Base-by-base conservation (phyloP, 2,113 vertebrate genomes). In the Daphoenositta chrysoptera region DNA sequence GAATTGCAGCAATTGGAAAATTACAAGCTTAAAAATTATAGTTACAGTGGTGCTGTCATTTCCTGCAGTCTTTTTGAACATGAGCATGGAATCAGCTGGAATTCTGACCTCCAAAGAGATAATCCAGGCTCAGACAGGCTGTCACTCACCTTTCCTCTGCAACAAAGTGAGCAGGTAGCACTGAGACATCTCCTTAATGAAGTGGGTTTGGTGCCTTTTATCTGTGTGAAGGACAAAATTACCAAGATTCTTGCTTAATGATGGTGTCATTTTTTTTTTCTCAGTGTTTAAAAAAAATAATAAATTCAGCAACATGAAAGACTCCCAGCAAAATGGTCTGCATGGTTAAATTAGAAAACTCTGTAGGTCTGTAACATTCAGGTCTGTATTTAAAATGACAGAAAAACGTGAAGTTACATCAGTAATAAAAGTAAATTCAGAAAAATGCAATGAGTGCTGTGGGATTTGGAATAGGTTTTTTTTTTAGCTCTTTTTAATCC, bases 161-260 rank as follows among this genome's bases (percentile, higher is more conserved):
- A 83, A 68, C 91, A 95, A 88, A 95, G 92, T 87, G 87, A 94
- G 91, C 82, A 91, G 95, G 90, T 92, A 87, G 76, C 94, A 28
- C 96, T 60, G 92, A 66, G 94, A 58, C 72, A 53, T 83, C 88
- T 97, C 73, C 85, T 93, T 96, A 97, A 97, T 96, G 75, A 97
- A 96, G 83, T 71, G 92, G 20, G 33, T 85, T 79, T 30, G 72
- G 31, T 95, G 86, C 83, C 96, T 97, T 97, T 98, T 94, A 94
- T 96, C 92, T 97, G 96, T 89, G 91, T 94, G 96, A 96, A 95
- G 83, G 54, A 54, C 76, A 57, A 86, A 89, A 83, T 27, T 63
- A 42, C 94, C 76, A 79, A 48, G 58, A 82, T 91, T 76, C 71
- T 57, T 90, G 81, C 64, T 94, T 96, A 82, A 89, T 91, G 87